phyloP scores from a whole-genome alignment of 2,888 invertebrate genomes.

The Harpagoxenus sublaevis region DNA sequence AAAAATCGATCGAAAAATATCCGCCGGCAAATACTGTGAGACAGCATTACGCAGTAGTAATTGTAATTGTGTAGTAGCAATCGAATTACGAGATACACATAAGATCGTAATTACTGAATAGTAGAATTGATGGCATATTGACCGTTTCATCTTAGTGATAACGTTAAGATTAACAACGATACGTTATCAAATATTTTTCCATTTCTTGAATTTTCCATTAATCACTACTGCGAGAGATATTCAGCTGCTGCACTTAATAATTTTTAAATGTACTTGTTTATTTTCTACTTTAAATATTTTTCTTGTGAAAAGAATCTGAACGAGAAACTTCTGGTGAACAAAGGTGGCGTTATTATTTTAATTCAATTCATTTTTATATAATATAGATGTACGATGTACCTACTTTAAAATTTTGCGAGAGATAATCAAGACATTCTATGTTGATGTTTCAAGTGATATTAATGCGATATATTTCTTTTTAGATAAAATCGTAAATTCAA shows the following conservation, averaged over 20 bases:
- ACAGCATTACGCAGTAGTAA: slow-evolving; percentile 6
- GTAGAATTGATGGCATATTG: slow-evolving; percentile 20
- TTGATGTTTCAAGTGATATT: neutral
- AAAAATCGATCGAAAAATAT: slow-evolving; percentile 20
- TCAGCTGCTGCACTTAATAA: neutral
- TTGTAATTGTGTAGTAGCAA: slow-evolving; percentile 17
- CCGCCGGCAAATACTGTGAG: neutral
- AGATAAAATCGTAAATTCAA: neutral
- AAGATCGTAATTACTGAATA: slow-evolving; percentile 27
- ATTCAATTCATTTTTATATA: slow-evolving; percentile 4
- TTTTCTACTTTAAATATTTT: neutral
- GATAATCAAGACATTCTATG: neutral
- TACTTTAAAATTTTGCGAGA: neutral
- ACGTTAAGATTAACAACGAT: slow-evolving; percentile 41
- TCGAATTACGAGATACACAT: neutral
- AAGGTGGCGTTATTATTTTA: neutral
- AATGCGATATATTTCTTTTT: neutral
- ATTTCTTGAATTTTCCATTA: slow-evolving; percentile 33
- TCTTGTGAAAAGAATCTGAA: neutral
- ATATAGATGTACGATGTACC: neutral
- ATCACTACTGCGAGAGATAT: neutral
- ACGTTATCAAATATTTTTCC: slow-evolving; percentile 45
- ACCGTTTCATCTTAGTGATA: slow-evolving; percentile 9
- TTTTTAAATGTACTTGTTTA: slow-evolving; percentile 11
- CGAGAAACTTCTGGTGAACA: neutral